These are phyloP conservation scores for Erynnis tages DNA, from an alignment of 2,888 invertebrate species.

Conservation along the genomic window DNA sequence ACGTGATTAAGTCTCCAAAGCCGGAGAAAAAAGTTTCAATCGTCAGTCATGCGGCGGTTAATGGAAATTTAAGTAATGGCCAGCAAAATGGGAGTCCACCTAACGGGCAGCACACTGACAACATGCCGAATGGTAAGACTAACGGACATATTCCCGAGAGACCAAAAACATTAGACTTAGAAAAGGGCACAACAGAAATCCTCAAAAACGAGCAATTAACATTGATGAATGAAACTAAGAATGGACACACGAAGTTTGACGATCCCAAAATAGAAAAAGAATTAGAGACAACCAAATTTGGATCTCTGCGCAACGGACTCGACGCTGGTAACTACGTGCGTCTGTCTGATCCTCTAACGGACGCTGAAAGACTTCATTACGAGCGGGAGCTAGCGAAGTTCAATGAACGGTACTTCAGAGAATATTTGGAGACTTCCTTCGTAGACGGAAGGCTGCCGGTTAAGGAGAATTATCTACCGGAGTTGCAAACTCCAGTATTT, in stretches of 20 bases:
- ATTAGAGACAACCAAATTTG: slow-evolving; percentile 69
- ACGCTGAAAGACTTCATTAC: slow-evolving; percentile 64
- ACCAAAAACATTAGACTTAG: slow-evolving; percentile 64
- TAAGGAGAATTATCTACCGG: slow-evolving; percentile 70
- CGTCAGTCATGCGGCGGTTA: slow-evolving; percentile 41
- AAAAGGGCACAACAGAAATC: slow-evolving; percentile 42
- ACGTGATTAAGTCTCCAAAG: slow-evolving; percentile 51
- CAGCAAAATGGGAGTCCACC: slow-evolving; percentile 44
- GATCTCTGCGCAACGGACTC: slow-evolving; percentile 66
- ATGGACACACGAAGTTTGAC: slow-evolving; percentile 53
- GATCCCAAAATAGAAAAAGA: slow-evolving; percentile 52
- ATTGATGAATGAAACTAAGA: slow-evolving; percentile 52
- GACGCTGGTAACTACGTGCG: slow-evolving; percentile 67
- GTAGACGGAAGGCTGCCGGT: slow-evolving; percentile 61
- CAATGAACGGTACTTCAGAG: slow-evolving; percentile 68
- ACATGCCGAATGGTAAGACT: slow-evolving; percentile 34
- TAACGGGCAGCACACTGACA: slow-evolving; percentile 48
- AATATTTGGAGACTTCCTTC: slow-evolving; percentile 55
- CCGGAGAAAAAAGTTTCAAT: slow-evolving; percentile 62
- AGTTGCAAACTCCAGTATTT: slow-evolving; percentile 73
- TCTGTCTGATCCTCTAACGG: slow-evolving; percentile 63
- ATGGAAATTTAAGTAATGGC: slow-evolving; percentile 5
- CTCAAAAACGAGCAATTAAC: slow-evolving; percentile 49
- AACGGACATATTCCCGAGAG: slow-evolving; percentile 54
- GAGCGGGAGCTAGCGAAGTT: slow-evolving; percentile 72